Base-by-base conservation (phyloP, 2,888 invertebrate genomes). In the Magallana nippona region DNA sequence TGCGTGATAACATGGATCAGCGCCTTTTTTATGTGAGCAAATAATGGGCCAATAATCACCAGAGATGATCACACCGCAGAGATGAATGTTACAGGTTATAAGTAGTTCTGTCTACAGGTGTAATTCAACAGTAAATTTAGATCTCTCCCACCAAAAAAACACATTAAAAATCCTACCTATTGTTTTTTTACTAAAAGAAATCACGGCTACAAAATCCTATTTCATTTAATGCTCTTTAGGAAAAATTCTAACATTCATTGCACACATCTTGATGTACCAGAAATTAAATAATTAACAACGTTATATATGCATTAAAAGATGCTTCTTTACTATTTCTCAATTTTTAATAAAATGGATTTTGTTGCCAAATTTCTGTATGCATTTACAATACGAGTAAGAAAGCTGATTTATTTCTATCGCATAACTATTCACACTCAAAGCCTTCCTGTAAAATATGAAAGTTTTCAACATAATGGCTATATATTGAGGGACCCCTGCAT, bases 31-130 rank as follows among this genome's bases (percentile, higher is more conserved):
- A 71, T 27, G 22, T 15, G 27, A 71, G 27, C 19, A 17, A 71
- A 71, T 22, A 71, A 71, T 27, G 32, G 27, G 27, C 11, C 13
- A 71, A 71, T 71, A 71, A 71, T 71, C 27, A 71, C 71, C 27
- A 27, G 22, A 2, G n/a, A 22, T 32, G 32, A 71, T 71, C 71
- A 27, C 27, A 71, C 44, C 8, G 2, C 3, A 5, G 5, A 8
- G 44, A 44, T 44, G 44, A 44, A 44, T 44, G 44, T 44, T 44
- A 44, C 44, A 44, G 44, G 44, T 44, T 44, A 44, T 44, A 44
- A 44, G 44, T 0, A 44, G 44, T 10, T 44, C 44, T 44, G 44
- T 44, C 5, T 44, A 44, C 44, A 44, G 44, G 44, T 44, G 44
- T 44, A 44, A 44, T 44, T 44, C 44, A 44, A 44, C 44, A 44